These are phyloP conservation scores for Drosophila ochracea DNA, from an alignment of 2,888 invertebrate species.

Conservation along the genomic window DNA sequence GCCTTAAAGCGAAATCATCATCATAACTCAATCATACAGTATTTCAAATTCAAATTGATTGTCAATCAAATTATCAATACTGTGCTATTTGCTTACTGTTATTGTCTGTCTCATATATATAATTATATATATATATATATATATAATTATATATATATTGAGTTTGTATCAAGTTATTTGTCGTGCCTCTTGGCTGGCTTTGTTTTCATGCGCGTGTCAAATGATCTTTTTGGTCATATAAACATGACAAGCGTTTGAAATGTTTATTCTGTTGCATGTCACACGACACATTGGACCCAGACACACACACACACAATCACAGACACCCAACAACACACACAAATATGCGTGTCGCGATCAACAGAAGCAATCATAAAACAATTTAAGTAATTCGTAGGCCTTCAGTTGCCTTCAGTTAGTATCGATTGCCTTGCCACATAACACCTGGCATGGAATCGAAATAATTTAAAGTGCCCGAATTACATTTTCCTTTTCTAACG, in stretches of 20 bases:
- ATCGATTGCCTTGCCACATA: conserved; percentile 14
- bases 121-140: no score
- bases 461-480: not conserved
- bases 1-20: not conserved
- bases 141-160: not conserved
- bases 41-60: not conserved
- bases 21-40: not conserved
- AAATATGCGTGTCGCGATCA: conserved; percentile 48
- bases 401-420: not conserved
- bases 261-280: conserved; percentile 54
- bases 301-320: conserved; percentile 5
- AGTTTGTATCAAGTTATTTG: conserved; percentile 39
- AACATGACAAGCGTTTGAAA: conserved; percentile 47
- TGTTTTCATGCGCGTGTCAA: conserved; percentile 41
- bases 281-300: conserved; percentile 30
- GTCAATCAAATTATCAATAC: conserved; percentile 16
- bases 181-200: conserved; percentile 9
- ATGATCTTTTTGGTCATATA: conserved; percentile 50
- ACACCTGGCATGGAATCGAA: not conserved
- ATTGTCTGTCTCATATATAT: conserved; percentile 9
- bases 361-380: not conserved
- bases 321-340: not conserved
- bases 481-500: not conserved
- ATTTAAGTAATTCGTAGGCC: not conserved
- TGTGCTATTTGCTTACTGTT: conserved; percentile 21